phyloP scores from a whole-genome alignment of 2,113 vertebrate genomes.

The Psilopsiagon aurifrons region DNA sequence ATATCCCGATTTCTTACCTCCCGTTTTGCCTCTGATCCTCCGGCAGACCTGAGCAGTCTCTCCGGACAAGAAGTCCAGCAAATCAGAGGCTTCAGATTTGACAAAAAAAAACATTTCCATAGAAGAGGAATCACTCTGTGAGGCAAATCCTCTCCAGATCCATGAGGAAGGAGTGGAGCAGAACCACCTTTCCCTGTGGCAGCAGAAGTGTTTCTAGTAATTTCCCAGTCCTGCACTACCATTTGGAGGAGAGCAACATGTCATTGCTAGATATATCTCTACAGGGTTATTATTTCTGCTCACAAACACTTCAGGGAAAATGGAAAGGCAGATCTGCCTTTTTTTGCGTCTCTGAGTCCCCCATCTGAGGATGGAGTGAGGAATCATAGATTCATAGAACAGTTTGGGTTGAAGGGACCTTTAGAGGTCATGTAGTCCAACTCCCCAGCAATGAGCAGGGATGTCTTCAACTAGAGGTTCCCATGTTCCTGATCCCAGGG shows the following conservation, averaged over 20 bases:
- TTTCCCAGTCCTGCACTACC: neutral
- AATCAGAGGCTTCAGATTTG: neutral
- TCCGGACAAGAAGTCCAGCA: neutral
- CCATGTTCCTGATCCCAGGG: neutral
- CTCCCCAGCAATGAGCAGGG: neutral
- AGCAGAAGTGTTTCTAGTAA: neutral
- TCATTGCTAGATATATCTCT: neutral
- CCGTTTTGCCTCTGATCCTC: neutral
- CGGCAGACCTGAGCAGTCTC: neutral
- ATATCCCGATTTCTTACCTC: fast-evolving
- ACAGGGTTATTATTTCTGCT: neutral
- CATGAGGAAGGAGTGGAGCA: neutral
- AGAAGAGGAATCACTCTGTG: neutral
- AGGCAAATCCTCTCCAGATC: neutral
- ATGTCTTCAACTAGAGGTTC: neutral
- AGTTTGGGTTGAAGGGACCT: neutral
- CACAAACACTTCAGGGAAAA: neutral
- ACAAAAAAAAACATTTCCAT: fast-evolving
- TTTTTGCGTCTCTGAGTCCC: neutral
- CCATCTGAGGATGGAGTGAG: neutral
- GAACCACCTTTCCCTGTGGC: neutral
- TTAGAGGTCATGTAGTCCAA: neutral
- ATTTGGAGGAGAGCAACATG: fast-evolving
- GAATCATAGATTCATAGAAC: neutral
- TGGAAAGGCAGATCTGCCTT: neutral